phyloP scores from a whole-genome alignment of 2,113 vertebrate species.

The Rhea pennata region DNA sequence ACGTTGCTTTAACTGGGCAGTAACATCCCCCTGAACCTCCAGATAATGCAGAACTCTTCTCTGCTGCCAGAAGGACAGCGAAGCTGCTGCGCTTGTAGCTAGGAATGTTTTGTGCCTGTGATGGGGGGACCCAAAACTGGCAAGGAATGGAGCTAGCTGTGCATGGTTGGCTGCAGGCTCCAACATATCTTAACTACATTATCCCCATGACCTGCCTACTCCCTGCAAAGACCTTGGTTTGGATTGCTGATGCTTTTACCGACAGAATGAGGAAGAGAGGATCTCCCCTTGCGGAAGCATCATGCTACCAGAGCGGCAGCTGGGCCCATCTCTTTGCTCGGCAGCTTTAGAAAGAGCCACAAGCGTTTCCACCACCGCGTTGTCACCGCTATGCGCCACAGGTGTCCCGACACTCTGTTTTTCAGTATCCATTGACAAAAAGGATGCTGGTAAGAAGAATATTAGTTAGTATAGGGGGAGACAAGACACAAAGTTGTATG shows the following conservation, averaged over 20 bases:
- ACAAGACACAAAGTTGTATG: background rate
- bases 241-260: background rate
- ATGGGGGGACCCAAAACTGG: background rate
- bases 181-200: background rate
- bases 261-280: background rate
- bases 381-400: background rate
- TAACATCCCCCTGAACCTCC: background rate
- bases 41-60: background rate
- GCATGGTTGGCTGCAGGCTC: background rate
- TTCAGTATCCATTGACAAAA: background rate
- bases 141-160: background rate
- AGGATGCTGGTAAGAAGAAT: background rate
- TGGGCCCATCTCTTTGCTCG: background rate
- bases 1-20: background rate
- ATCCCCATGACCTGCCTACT: background rate
- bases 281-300: background rate
- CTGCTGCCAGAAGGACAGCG: accelerated
- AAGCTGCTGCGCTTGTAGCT: background rate
- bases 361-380: background rate
- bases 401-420: background rate
- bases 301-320: background rate
- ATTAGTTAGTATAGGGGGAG: background rate
- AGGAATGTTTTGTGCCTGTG: background rate
- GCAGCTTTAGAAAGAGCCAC: background rate
- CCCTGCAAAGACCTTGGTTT: background rate